Conservation (phyloP, 2,797 vertebrate genomes). For the Psittacula echo region DNA sequence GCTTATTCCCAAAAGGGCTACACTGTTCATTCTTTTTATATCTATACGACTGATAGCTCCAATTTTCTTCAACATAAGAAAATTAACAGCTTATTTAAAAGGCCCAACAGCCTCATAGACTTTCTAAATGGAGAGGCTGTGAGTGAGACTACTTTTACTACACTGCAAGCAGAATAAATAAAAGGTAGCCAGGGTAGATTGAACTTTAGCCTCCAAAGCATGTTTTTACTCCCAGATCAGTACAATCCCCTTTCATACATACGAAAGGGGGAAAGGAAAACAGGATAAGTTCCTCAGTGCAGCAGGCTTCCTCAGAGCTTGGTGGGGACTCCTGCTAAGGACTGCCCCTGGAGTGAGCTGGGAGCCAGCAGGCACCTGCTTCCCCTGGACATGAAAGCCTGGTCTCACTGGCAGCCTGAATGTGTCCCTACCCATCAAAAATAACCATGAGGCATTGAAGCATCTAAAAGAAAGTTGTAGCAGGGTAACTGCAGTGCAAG, state of each 20-base stretch:
- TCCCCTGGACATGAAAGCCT: background rate
- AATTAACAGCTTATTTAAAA: background rate
- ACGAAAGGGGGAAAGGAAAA: background rate
- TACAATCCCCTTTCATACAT: background rate
- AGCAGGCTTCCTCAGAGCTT: background rate
- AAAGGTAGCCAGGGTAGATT: background rate
- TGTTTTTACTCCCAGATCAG: background rate
- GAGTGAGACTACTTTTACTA: background rate
- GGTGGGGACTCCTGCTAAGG: background rate
- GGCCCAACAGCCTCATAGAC: background rate
- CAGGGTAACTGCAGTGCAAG: background rate
- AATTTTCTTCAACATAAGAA: background rate
- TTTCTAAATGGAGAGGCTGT: background rate
- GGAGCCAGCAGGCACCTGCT: background rate
- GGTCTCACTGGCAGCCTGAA: background rate
- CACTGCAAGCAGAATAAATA: conserved; percentile 9
- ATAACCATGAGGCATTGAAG: background rate
- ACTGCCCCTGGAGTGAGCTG: background rate
- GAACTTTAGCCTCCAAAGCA: conserved; percentile 23
- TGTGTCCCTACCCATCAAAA: background rate
- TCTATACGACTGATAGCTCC: background rate
- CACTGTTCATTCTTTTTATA: background rate
- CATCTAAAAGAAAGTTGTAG: background rate
- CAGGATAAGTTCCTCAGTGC: accelerated
- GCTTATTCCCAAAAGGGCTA: background rate